Evolutionary conservation across 2,888 invertebrate species (phyloP).

Genomic region (Galerucella nymphaeae): DNA sequence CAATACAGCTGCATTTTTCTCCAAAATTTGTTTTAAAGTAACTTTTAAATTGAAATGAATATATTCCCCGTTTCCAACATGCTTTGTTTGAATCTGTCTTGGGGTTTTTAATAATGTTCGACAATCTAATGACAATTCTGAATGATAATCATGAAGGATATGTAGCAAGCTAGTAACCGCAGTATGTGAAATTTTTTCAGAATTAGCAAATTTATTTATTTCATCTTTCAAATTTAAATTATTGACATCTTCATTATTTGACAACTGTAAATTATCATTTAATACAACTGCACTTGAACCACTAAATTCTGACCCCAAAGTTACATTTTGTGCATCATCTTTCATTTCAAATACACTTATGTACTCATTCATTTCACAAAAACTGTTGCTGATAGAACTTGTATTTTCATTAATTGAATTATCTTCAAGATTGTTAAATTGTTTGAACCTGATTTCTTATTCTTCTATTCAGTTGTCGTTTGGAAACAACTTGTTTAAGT

Average conservation of each 20-base stretch:
- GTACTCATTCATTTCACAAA: too few relatives aligned
- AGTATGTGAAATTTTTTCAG: conserved; percentile 24
- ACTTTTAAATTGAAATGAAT: conserved; percentile 22
- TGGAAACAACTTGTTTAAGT: too few relatives aligned
- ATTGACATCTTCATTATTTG: conserved; percentile 14
- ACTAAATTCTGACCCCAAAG: conserved; percentile 13
- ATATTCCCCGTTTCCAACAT: conserved; percentile 20
- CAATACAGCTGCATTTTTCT: background rate
- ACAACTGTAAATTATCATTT: too few relatives aligned
- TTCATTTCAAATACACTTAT: too few relatives aligned
- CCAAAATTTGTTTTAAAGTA: conserved; percentile 10
- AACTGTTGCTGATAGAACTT: too few relatives aligned
- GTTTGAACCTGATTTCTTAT: too few relatives aligned
- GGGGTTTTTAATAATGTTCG: conserved; percentile 22
- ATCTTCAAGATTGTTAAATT: too few relatives aligned
- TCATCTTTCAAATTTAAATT: conserved; percentile 21
- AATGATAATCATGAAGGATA: conserved; percentile 14
- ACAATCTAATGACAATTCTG: conserved; percentile 24
- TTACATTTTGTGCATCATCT: conserved; percentile 16
- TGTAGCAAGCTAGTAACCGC: conserved; percentile 23
- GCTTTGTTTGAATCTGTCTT: conserved; percentile 15
- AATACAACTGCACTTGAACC: background rate
- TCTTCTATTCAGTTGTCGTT: too few relatives aligned
- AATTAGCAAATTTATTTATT: conserved; percentile 17
- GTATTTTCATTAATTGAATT: too few relatives aligned